phyloP scores from a whole-genome alignment of 2,113 vertebrate species.

The Leptodactylus fuscus region DNA sequence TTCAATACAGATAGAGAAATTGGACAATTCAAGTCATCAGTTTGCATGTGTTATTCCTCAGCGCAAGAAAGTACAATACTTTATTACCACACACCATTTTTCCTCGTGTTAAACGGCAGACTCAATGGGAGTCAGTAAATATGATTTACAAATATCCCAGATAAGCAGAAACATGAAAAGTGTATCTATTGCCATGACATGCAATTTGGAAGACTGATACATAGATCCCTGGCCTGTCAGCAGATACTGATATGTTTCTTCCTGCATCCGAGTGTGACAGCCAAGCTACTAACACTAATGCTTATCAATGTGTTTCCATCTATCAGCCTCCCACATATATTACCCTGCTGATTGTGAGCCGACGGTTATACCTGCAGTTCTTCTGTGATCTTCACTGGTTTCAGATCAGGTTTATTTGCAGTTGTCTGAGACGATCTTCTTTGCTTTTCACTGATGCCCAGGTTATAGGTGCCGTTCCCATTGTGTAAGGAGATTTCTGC shows the following conservation, averaged over 20 bases:
- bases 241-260: conserved; percentile 12
- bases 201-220: conserved; percentile 21
- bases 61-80: neutral
- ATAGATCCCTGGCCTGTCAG: conserved; percentile 14
- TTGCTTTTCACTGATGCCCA: conserved; percentile 49
- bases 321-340: conserved; percentile 14
- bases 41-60: neutral
- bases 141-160: conserved; percentile 25
- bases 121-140: conserved; percentile 33
- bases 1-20: no score
- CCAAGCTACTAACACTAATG: conserved; percentile 9
- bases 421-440: conserved; percentile 26
- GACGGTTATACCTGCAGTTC: conserved; percentile 44
- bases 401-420: neutral
- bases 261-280: conserved; percentile 5
- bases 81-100: neutral
- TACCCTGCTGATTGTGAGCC: neutral
- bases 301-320: conserved; percentile 27
- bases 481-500: conserved; percentile 69
- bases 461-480: conserved; percentile 55
- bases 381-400: conserved; percentile 63
- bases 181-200: conserved; percentile 15
- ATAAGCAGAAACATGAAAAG: conserved; percentile 28
- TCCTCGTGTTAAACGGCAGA: neutral
- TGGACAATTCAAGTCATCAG: neutral